phyloP scores from a whole-genome alignment of 37 sponge, comb jelly and placozoan species.

The Crambe crambe region DNA sequence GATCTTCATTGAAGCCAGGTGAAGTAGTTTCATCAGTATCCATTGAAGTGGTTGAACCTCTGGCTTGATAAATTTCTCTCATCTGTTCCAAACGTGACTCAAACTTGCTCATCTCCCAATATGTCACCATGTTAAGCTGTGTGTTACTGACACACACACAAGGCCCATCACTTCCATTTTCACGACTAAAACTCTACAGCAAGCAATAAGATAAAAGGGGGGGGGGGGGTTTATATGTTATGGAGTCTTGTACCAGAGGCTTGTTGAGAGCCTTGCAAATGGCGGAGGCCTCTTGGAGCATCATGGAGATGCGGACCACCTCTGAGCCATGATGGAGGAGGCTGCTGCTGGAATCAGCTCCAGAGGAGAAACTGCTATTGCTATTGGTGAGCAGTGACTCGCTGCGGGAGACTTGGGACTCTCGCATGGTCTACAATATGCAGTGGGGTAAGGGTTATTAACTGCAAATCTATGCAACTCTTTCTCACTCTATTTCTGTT shows the following conservation, averaged over 20 bases:
- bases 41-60: neutral
- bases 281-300: conserved; percentile 83
- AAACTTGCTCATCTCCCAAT: conserved; percentile 80
- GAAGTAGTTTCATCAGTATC: neutral
- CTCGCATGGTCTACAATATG: too few species aligned
- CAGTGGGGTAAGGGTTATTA: too few species aligned
- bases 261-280: conserved; percentile 68
- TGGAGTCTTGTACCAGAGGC: conserved; percentile 15
- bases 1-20: conserved; percentile 12
- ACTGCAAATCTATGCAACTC: too few species aligned
- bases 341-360: neutral
- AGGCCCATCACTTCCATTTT: neutral
- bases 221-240: neutral
- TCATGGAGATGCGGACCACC: conserved; percentile 59
- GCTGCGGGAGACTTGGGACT: neutral
- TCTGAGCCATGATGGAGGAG: conserved; percentile 48
- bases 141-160: conserved; percentile 62
- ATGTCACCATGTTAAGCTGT: conserved; percentile 46
- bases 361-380: neutral
- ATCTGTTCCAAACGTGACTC: conserved; percentile 79
- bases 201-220: neutral
- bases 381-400: neutral
- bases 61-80: conserved; percentile 77
- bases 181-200: conserved; percentile 13
- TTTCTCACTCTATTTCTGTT: conserved; percentile 15